These are phyloP conservation scores for Polydrusus tereticollis DNA, from an alignment of 2,888 invertebrate species.

Conservation along the genomic window DNA sequence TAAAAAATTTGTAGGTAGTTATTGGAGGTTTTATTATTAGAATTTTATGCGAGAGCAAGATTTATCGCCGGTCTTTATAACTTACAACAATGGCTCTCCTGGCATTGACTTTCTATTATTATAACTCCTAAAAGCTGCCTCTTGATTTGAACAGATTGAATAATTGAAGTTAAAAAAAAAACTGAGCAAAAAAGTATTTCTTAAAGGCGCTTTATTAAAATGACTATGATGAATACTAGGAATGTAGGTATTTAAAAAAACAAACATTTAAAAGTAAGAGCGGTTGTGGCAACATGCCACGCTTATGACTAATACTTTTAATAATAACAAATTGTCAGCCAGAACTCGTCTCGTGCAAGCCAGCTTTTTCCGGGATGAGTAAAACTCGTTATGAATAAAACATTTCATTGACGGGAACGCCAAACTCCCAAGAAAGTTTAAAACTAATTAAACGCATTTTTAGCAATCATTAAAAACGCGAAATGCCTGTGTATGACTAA, in stretches of 20 bases:
- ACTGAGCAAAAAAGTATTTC: neutral
- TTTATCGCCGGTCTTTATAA: neutral
- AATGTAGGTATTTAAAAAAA: no score
- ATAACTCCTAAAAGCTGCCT: neutral
- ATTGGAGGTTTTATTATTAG: neutral
- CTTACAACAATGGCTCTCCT: neutral
- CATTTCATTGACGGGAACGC: conserved; percentile 31
- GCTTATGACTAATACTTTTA: conserved; percentile 21
- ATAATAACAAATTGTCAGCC: conserved; percentile 14
- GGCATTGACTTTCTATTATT: conserved; percentile 3
- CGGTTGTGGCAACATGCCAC: conserved; percentile 15
- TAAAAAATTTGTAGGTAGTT: neutral
- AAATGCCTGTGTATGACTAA: conserved; percentile 22
- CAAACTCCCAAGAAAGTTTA: conserved; percentile 22
- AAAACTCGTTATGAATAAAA: conserved; percentile 37
- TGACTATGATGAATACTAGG: no score
- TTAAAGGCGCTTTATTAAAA: neutral
- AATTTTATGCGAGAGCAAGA: neutral
- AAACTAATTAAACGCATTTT: conserved; percentile 33
- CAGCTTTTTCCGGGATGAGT: conserved; percentile 41
- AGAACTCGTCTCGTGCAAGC: conserved; percentile 31
- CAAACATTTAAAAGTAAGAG: neutral
- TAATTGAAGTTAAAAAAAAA: neutral
- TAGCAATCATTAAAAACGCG: neutral
- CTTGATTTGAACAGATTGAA: neutral